Conservation (phyloP, 2,797 vertebrate species). For the Microhierax caerulescens region DNA sequence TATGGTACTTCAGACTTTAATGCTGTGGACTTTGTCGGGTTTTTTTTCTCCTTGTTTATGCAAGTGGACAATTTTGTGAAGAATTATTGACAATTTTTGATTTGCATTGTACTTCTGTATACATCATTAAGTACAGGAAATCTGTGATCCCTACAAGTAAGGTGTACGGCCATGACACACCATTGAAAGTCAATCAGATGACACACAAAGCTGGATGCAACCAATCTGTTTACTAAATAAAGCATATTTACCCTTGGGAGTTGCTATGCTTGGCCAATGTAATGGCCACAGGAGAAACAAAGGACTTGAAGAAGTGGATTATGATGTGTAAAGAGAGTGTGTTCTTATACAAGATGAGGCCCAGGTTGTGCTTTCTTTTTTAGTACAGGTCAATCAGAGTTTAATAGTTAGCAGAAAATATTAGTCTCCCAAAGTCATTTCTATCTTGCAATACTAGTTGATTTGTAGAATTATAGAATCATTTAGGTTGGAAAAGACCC, state of each 20-base stretch:
- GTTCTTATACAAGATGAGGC: neutral
- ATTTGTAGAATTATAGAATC: neutral
- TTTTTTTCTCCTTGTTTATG: neutral
- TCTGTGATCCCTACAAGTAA: fast-evolving
- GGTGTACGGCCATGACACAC: no score
- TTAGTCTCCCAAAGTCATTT: neutral
- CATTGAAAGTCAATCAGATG: neutral
- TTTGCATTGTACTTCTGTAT: neutral
- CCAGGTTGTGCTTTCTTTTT: neutral
- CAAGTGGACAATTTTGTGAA: neutral
- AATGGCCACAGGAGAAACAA: neutral
- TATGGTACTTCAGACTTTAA: neutral
- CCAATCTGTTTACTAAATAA: neutral
- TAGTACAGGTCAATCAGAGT: neutral
- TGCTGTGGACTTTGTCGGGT: neutral
- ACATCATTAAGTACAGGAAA: neutral
- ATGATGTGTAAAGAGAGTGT: neutral
- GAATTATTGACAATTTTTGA: neutral
- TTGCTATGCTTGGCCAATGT: neutral
- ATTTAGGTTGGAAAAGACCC: no score
- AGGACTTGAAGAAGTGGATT: neutral
- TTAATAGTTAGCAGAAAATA: neutral
- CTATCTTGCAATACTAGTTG: neutral
- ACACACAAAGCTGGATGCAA: neutral
- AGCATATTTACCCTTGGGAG: neutral